Percentiles rank a stretch among this genome's conserved stretches.
Evolutionary conservation across 2,888 invertebrate genomes (phyloP).

Genomic region (Phengaris arion): DNA sequence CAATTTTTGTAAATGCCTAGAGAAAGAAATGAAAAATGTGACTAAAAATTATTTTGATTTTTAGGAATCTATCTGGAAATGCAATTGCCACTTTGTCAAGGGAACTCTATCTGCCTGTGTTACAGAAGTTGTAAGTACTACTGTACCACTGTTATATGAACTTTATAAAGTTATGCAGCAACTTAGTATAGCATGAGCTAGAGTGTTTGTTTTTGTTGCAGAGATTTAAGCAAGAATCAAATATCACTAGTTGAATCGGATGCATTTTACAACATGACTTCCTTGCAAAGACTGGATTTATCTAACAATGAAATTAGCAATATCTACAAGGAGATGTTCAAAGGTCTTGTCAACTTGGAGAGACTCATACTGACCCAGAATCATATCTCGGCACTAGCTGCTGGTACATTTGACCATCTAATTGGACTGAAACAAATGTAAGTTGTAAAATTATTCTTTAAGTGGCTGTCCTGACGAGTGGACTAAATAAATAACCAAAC

Average conservation of each 20-base stretch:
- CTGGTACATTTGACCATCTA: conserved; percentile 85
- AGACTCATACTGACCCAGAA: conserved; percentile 86
- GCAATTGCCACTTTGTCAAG: conserved; percentile 79
- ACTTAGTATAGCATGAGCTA: neutral
- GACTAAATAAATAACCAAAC: no score
- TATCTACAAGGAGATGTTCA: conserved; percentile 84
- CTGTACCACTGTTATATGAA: neutral
- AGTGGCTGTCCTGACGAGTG: no score
- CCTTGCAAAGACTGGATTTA: conserved; percentile 84
- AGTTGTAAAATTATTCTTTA: conserved; percentile 53
- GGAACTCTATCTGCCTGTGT: conserved; percentile 81
- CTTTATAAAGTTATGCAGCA: neutral
- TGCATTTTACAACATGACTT: conserved; percentile 86
- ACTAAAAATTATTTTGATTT: conserved; percentile 49
- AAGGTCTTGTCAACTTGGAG: conserved; percentile 83
- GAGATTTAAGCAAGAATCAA: conserved; percentile 89
- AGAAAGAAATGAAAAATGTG: neutral
- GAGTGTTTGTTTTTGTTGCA: conserved; percentile 52
- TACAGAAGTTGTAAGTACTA: conserved; percentile 85
- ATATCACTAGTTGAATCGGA: conserved; percentile 85
- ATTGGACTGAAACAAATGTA: conserved; percentile 86
- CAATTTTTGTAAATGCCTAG: neutral
- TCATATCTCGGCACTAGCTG: conserved; percentile 83
- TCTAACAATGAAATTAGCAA: conserved; percentile 85
- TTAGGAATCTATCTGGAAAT: conserved; percentile 83